phyloP scores from a whole-genome alignment of 2,113 vertebrate genomes.

The Otis tarda region DNA sequence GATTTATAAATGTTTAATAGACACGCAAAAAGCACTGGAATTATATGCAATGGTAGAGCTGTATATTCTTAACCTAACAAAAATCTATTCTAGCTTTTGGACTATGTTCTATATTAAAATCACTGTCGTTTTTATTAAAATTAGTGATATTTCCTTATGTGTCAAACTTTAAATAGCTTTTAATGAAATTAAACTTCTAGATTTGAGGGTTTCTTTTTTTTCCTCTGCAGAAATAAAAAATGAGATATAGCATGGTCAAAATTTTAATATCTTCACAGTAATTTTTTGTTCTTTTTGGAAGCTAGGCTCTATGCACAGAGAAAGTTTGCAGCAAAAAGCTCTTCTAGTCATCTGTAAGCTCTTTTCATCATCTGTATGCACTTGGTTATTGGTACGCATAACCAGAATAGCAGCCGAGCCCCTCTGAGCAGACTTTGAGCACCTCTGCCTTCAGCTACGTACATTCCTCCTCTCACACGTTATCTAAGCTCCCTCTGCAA shows the following conservation, averaged over 20 bases:
- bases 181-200: neutral
- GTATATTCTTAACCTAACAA: neutral
- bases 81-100: neutral
- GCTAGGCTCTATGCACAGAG: neutral
- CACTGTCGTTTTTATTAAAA: neutral
- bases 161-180: neutral
- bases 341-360: neutral
- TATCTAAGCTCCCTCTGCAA: neutral
- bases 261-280: neutral
- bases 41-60: neutral
- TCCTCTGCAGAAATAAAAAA: neutral
- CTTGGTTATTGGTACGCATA: neutral
- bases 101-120: neutral
- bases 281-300: neutral
- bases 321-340: neutral
- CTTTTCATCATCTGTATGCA: neutral
- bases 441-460: neutral
- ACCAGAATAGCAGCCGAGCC: neutral
- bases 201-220: neutral
- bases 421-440: neutral
- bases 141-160: neutral
- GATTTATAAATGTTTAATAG: neutral
- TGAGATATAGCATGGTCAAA: neutral
- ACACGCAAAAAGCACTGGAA: neutral
- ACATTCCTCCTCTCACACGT: neutral